Evolutionary conservation across 2,797 vertebrate genomes (phyloP).

Genomic region (Pelobates cultripes): DNA sequence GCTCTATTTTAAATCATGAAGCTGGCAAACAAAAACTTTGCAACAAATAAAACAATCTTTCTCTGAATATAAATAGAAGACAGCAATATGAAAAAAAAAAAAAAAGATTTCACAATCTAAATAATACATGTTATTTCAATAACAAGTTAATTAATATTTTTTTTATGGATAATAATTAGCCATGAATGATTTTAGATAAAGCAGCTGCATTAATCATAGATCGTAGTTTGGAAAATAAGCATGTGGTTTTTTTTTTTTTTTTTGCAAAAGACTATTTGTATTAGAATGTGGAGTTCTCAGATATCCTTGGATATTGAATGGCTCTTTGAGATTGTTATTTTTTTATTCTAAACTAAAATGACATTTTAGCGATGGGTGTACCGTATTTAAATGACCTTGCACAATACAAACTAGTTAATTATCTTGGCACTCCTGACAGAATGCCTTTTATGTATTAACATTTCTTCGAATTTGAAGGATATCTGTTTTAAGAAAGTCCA

Average conservation of each 20-base stretch:
- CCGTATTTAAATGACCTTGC: conserved; percentile 16
- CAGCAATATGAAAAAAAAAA: too few relatives aligned
- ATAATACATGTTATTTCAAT: too few relatives aligned
- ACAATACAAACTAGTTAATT: conserved; percentile 31
- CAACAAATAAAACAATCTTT: too few relatives aligned
- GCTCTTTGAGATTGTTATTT: conserved; percentile 1
- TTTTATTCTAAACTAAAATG: neutral
- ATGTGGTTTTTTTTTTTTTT: neutral
- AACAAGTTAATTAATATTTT: neutral
- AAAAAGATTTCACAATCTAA: too few relatives aligned
- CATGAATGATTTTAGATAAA: neutral
- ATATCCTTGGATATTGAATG: conserved; percentile 30
- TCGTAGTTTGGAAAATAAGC: neutral
- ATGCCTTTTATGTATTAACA: neutral
- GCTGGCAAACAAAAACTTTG: too few relatives aligned
- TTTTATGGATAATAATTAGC: neutral
- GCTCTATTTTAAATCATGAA: too few relatives aligned
- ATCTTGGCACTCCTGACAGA: conserved; percentile 35
- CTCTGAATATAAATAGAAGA: too few relatives aligned
- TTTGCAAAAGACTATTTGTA: conserved; percentile 15
- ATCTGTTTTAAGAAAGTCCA: too few relatives aligned
- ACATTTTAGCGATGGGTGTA: neutral
- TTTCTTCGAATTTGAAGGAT: neutral
- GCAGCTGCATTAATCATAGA: neutral
- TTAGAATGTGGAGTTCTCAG: neutral